Conservation (phyloP, 2,797 vertebrate species). For the Arvicola amphibius region DNA sequence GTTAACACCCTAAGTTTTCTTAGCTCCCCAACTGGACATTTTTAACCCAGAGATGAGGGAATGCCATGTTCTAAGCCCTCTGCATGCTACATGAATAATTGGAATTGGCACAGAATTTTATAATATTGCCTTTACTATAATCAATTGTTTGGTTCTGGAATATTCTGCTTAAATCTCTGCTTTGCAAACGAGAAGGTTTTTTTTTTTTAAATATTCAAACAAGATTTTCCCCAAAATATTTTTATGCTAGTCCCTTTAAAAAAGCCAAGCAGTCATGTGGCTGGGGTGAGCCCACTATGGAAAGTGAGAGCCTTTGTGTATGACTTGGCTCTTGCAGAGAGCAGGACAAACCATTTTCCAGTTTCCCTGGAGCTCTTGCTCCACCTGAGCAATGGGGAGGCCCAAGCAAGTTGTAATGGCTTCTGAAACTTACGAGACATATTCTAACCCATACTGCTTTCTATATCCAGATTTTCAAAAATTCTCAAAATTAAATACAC, state of each 20-base stretch:
- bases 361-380: background rate
- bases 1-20: background rate
- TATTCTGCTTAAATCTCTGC: background rate
- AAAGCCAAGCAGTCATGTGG: background rate
- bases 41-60: background rate
- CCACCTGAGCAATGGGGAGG: background rate
- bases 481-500: background rate
- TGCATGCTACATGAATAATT: background rate
- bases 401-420: background rate
- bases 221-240: background rate
- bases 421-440: background rate
- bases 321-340: background rate
- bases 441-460: background rate
- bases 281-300: background rate
- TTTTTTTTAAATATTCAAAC: background rate
- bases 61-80: background rate
- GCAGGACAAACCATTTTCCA: background rate
- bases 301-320: background rate
- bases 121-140: background rate
- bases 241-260: background rate
- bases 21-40: background rate
- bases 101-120: background rate
- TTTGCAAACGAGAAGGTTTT: background rate
- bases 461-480: conserved; percentile 27
- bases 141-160: background rate